Conservation (phyloP, 2,888 invertebrate species). For the Andrena camellia region DNA sequence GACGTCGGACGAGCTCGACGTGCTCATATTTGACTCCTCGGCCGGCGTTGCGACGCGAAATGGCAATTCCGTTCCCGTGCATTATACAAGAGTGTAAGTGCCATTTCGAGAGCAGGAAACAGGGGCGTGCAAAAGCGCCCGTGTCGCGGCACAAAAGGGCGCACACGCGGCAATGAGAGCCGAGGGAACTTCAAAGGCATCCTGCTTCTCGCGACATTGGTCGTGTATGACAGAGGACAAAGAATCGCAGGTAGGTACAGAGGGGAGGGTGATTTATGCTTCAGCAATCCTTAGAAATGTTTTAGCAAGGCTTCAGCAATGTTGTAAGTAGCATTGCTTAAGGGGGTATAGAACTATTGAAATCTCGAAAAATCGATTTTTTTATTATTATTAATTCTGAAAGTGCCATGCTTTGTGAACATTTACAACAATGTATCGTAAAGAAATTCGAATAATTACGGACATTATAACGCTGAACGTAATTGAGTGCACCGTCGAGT, state of each 20-base stretch:
- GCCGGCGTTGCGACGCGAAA: slow-evolving; percentile 16
- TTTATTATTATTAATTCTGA: no score
- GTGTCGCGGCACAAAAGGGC: slow-evolving; percentile 5
- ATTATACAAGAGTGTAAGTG: slow-evolving; percentile 25
- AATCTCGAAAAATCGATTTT: no score
- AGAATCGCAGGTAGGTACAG: no score
- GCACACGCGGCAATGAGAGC: background rate
- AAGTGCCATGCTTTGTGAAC: no score
- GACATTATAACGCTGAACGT: no score
- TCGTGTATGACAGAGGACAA: no score
- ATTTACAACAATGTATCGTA: no score
- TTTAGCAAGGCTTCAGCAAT: background rate
- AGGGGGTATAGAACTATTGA: no score
- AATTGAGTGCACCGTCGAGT: no score
- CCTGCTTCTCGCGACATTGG: background rate
- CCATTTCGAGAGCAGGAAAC: slow-evolving; percentile 21
- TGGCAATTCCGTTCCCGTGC: slow-evolving; percentile 19
- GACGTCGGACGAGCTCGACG: slow-evolving; percentile 44
- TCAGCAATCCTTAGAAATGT: background rate
- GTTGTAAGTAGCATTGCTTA: no score
- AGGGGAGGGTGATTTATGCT: background rate
- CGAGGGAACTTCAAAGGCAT: slow-evolving; percentile 8
- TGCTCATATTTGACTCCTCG: slow-evolving; percentile 55
- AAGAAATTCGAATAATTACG: no score
- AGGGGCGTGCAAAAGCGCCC: background rate